Conservation (phyloP, 1,140 invertebrate genomes). For the Macrotrachela quadricornifera region DNA sequence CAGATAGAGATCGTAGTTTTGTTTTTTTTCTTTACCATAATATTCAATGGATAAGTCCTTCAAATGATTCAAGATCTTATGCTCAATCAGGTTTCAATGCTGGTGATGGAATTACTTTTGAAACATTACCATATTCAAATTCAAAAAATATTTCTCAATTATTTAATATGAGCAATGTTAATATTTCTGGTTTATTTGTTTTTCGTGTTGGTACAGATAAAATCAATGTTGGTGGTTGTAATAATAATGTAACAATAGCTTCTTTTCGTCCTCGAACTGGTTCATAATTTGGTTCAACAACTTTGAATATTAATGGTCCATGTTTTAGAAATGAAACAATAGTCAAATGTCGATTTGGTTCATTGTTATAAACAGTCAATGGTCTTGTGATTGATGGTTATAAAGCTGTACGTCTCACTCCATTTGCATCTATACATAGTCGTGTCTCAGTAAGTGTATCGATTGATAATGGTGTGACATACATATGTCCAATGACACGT, state of each 20-base stretch:
- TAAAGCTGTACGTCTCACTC: neutral
- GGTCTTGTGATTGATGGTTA: neutral
- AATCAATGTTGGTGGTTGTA: neutral
- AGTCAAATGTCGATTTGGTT: neutral
- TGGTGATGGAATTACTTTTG: neutral
- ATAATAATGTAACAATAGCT: neutral
- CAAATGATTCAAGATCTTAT: neutral
- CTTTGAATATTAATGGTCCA: neutral
- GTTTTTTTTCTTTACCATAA: neutral
- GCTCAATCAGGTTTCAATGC: neutral
- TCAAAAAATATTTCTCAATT: neutral
- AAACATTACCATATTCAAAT: neutral
- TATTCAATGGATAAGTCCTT: neutral
- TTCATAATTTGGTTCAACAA: neutral
- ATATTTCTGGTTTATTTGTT: neutral
- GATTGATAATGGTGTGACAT: no score
- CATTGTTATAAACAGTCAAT: neutral
- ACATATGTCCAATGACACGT: no score
- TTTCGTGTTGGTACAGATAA: neutral
- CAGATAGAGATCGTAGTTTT: neutral
- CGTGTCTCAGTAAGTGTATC: no score
- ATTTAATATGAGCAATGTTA: neutral
- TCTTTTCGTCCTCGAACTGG: neutral
- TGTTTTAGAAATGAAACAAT: neutral
- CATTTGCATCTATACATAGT: no score